Conservation (phyloP, 2,113 vertebrate species). For the Malurus alboscapulatus region DNA sequence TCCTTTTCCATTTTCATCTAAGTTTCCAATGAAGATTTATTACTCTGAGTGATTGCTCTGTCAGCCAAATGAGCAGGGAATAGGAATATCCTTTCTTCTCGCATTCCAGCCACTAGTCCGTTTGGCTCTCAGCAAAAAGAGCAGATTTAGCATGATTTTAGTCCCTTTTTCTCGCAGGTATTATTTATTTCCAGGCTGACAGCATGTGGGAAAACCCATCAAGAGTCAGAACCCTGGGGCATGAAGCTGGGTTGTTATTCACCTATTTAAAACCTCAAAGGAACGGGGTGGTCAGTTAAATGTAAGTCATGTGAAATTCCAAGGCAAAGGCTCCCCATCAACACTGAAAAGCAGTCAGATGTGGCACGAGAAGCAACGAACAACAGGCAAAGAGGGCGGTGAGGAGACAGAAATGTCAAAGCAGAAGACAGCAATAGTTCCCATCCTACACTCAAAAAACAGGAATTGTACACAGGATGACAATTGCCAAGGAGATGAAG, state of each 20-base stretch:
- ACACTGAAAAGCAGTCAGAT: neutral
- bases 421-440: neutral
- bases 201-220: constrained; percentile 12
- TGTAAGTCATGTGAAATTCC: neutral
- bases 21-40: constrained; percentile 55
- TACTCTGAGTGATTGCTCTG: neutral
- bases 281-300: constrained; percentile 8
- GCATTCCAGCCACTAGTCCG: neutral
- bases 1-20: constrained; percentile 22
- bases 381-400: neutral
- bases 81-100: constrained; percentile 33
- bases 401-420: neutral
- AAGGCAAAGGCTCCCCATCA: neutral
- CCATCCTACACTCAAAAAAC: neutral
- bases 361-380: neutral
- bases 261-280: constrained; percentile 25
- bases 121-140: constrained; percentile 19
- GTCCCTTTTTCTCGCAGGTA: neutral
- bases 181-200: constrained; percentile 40
- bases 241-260: constrained; percentile 8
- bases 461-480: neutral
- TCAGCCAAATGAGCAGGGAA: constrained; percentile 21
- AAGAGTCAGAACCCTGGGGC: neutral
- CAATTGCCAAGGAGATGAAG: constrained; percentile 11
- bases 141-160: neutral